Evolutionary conservation across 92 coral and sea anemone species (phyloP), one percentile per base, ranked within the genome.

Genomic region (Parazoanthus atlanticus): DNA sequence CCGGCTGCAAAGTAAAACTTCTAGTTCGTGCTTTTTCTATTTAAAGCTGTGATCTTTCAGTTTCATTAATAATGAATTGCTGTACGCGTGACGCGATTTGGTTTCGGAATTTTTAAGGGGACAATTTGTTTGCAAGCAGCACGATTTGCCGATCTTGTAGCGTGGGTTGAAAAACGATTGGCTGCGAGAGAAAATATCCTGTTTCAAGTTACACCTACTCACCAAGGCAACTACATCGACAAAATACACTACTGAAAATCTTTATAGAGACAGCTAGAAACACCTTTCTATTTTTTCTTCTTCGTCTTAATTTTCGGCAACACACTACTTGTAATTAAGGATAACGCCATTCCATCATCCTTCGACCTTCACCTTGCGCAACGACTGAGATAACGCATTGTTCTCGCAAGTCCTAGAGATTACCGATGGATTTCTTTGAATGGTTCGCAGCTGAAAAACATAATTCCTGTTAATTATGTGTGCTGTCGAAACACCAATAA

Each of bases 51-150:
- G 77, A 84, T 65, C 58, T 32, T 40, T 2, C n/a, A 36, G 21
- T 19, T 46, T 69, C 78, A 43, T 84, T 84, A 84, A 84, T 84
- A n/a, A 69, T 84, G 47, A 32, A 84, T 84, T 13, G 6, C 23
- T 25, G 2, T 4, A 25, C 87, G 67, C 87, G 87, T 84, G 79
- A 40, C 47, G 79, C 49, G 40, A 21, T 75, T 75, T 21, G 31
- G 43, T 41, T 75, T 75, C 49, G 17, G 30, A 36, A 28, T 5
- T 46, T 46, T 5, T 11, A 7, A 36, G 28, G 29, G 17, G 49
- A 23, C 5, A 74, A 32, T 16, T 75, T 74, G 69, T 41, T 32
- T 49, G 52, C 28, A 15, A 5, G 1, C 1, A 31, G n/a, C n/a
- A 19, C 49, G 49, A 13, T 74, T 74, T 41, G 21, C 43, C 34